A percentile compares a stretch with the other conserved stretches of the same genome.
Conservation (phyloP, 2,113 vertebrate species). For the Cavia porcellus region DNA sequence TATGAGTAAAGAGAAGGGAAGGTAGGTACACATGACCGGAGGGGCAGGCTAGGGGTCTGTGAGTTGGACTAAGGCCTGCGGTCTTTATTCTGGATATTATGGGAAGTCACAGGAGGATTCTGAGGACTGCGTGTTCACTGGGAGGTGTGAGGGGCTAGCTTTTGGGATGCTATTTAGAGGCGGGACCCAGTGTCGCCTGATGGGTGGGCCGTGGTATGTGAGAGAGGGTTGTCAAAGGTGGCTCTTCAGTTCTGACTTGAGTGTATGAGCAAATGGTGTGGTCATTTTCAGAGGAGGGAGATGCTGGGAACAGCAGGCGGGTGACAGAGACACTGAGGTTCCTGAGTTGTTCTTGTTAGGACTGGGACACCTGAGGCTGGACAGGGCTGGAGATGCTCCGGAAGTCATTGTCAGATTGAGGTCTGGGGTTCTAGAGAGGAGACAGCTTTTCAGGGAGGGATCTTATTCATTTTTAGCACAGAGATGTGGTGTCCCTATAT, state of each 20-base stretch:
- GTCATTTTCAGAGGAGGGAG: conserved; percentile 6
- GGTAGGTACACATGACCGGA: neutral
- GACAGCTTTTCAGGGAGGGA: neutral
- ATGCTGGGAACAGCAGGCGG: neutral
- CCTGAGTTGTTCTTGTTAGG: neutral
- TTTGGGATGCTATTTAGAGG: neutral
- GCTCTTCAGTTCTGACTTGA: neutral
- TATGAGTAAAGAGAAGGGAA: neutral
- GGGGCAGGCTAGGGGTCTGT: neutral
- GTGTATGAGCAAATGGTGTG: neutral
- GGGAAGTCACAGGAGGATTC: neutral
- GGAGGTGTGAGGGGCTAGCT: neutral
- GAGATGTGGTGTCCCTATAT: neutral
- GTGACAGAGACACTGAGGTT: neutral
- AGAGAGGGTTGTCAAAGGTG: neutral
- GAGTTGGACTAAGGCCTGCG: neutral
- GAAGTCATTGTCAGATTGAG: neutral
- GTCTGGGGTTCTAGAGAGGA: neutral
- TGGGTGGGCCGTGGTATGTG: neutral
- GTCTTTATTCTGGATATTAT: neutral
- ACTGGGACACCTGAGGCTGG: neutral
- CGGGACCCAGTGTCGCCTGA: neutral
- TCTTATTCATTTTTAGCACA: neutral
- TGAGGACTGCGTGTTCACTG: neutral
- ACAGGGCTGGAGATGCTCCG: neutral